phyloP scores from a whole-genome alignment of 2,797 vertebrate genomes.

The Morus bassanus region DNA sequence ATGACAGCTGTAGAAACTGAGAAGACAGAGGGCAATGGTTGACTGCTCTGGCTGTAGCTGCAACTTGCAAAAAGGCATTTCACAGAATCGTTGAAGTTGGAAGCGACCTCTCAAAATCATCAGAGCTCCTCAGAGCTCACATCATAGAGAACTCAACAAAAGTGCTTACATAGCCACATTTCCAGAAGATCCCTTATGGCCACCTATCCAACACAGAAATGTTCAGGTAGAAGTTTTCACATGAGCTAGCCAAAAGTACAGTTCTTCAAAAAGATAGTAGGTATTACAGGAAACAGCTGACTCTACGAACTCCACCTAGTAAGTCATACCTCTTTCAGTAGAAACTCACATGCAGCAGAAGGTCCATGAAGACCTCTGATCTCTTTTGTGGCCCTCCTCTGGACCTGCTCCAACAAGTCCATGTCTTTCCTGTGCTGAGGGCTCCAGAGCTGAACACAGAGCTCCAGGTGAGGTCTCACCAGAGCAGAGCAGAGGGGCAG shows the following conservation, averaged over 20 bases:
- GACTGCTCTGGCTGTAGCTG: neutral
- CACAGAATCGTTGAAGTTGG: neutral
- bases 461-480: too few relatives aligned
- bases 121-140: neutral
- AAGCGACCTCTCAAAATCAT: neutral
- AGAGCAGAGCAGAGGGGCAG: too few relatives aligned
- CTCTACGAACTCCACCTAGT: neutral
- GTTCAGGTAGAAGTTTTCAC: neutral
- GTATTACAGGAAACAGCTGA: neutral
- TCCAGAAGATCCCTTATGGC: neutral
- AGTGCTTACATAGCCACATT: fast-evolving
- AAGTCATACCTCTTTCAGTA: neutral
- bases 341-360: neutral
- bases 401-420: too few relatives aligned
- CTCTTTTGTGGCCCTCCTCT: too few relatives aligned
- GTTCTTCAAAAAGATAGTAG: neutral
- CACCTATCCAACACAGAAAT: neutral
- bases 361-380: too few relatives aligned
- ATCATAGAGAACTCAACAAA: neutral
- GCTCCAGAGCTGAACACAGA: too few relatives aligned
- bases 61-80: neutral
- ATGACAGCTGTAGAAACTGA: neutral
- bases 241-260: neutral
- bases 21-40: neutral
- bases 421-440: too few relatives aligned